Evolutionary conservation across 1,140 invertebrate genomes (phyloP), one percentile per base, ranked within the genome.

Genomic region (Drosophila subpulchrella): DNA sequence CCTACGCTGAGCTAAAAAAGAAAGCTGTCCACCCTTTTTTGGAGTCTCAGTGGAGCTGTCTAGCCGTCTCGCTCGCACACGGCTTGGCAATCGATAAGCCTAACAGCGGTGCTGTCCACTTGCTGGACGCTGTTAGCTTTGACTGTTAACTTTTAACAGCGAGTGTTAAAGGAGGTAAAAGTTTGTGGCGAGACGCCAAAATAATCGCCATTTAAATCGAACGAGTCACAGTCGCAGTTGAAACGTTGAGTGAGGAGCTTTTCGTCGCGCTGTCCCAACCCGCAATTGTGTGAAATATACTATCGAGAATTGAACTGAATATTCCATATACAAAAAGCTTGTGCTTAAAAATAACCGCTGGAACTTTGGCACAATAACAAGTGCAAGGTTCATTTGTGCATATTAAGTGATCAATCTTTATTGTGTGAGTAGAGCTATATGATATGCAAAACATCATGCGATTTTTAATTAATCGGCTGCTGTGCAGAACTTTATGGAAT

Each of bases 31-130:
- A 57, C 44, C 65, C 53, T 20, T 68, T 50, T 60, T 67, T 34
- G 51, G 51, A 57, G 50, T 67, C 75, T 42, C 42, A 42, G 39
- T 50, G 47, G 36, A 47, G 48, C 54, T 50, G 42, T 57, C 48
- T 48, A 36, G 54, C 44, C 13, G 6, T 81, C 67, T 58, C 63
- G 24, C 65, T 85, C 55, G 42, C 75, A 68, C 74, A 48, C 55
- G 41, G 54, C 61, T 44, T 38, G 54, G 39, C 36, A 85, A 85
- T 85, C 81, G 81, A 85, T 85, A 86, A 78, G 66, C 70, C 47
- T 78, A 81, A 78, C 82, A 85, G 78, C 30, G 60, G 67, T 39
- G 8, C 74, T 84, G 81, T 65, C 81, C 66, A 84, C 82, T 66
- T 46, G 54, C 36, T 51, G 8, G 24, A 5, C 4, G 59, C 50